These are phyloP conservation scores for Ochropacha duplaris DNA, from an alignment of 2,888 invertebrate genomes.

Conservation along the genomic window DNA sequence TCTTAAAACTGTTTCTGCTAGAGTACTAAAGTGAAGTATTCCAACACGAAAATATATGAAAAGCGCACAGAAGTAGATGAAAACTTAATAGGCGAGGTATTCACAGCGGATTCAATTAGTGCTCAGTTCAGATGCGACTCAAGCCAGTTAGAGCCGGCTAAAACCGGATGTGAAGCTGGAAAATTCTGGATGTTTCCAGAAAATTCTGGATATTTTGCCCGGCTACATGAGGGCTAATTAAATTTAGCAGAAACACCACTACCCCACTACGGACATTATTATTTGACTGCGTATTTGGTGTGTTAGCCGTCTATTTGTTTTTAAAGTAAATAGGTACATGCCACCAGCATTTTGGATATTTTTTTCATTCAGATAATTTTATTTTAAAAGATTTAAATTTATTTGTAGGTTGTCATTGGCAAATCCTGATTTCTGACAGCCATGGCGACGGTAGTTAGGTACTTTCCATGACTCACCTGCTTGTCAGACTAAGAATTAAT, in stretches of 20 bases:
- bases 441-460: no score
- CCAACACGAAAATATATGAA: not conserved
- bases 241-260: constrained; percentile 32
- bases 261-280: constrained; percentile 22
- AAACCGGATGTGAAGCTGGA: constrained; percentile 11
- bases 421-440: no score
- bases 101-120: constrained; percentile 53
- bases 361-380: no score
- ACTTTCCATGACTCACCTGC: no score
- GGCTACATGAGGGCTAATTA: constrained; percentile 47
- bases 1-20: no score
- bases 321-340: not conserved
- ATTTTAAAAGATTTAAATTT: no score
- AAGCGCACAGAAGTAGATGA: constrained; percentile 32
- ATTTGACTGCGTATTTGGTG: constrained; percentile 5
- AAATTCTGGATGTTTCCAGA: constrained; percentile 36
- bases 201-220: constrained; percentile 39
- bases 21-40: not conserved
- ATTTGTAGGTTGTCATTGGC: no score
- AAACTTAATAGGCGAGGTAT: constrained; percentile 40
- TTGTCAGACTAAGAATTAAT: no score
- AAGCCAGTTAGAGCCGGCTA: constrained; percentile 26
- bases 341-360: not conserved
- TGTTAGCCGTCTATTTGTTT: not conserved
- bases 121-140: constrained; percentile 43